Evolutionary conservation across 2,797 vertebrate species (phyloP).

Genomic region (Acanthornis magna): DNA sequence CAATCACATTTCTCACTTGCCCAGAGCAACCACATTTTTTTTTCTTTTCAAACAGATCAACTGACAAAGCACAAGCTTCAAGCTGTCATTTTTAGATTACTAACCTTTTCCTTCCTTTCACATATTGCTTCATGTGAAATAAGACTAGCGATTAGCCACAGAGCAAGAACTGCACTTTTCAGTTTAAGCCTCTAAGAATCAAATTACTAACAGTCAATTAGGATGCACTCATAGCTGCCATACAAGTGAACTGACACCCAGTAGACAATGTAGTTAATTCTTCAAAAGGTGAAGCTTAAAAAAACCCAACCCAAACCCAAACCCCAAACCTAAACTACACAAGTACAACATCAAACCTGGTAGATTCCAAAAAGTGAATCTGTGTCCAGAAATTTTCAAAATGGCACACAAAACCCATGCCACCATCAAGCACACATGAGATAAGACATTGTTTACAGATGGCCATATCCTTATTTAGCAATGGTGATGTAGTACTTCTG

Average conservation of each 20-base stretch:
- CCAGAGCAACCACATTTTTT: conserved; percentile 22
- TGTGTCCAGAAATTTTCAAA: not conserved
- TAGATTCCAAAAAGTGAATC: not conserved
- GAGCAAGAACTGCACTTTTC: not conserved
- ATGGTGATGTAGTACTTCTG: not conserved
- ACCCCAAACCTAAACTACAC: not conserved
- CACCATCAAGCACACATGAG: not conserved
- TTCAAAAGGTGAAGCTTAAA: not conserved
- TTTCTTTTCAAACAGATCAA: not conserved
- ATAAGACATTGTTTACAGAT: not conserved
- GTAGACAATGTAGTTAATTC: conserved; percentile 27
- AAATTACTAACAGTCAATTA: conserved; percentile 24
- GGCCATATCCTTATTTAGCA: not conserved
- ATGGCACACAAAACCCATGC: not conserved
- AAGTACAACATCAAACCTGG: not conserved
- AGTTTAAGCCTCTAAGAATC: conserved; percentile 21
- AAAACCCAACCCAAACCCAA: not conserved
- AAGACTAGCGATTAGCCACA: not conserved
- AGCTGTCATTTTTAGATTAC: not conserved
- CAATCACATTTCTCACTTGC: conserved; percentile 34
- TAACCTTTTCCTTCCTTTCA: conserved; percentile 26
- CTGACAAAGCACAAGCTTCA: conserved; percentile 23
- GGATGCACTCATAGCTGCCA: conserved; percentile 56
- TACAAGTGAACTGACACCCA: conserved; percentile 52
- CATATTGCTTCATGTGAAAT: not conserved